Evolutionary conservation across 1,140 invertebrate species (phyloP).

Genomic region (Aphis gossypii): DNA sequence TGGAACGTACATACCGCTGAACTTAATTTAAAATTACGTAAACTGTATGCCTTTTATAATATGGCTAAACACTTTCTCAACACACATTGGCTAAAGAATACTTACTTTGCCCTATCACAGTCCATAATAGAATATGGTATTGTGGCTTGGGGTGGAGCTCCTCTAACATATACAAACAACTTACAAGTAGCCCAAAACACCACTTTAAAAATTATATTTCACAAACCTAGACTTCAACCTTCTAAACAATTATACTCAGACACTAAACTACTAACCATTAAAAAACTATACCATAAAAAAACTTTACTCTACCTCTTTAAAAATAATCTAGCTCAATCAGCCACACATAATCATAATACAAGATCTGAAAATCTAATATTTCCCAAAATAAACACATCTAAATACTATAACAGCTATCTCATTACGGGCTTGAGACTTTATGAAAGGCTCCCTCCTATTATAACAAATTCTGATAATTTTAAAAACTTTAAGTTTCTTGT

Average conservation of each 20-base stretch:
- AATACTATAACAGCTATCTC: too few species aligned
- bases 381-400: too few species aligned
- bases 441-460: too few species aligned
- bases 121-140: conserved; percentile 27
- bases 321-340: not conserved
- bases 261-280: not conserved
- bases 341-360: not conserved
- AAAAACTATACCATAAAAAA: not conserved
- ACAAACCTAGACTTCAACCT: not conserved
- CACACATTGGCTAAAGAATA: not conserved
- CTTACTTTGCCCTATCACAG: not conserved
- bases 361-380: too few species aligned
- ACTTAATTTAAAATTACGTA: conserved; percentile 22
- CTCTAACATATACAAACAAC: not conserved
- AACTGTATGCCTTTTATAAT: not conserved
- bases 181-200: not conserved
- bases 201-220: not conserved
- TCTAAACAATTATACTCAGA: not conserved
- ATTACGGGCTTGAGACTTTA: too few species aligned
- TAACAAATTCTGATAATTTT: not conserved
- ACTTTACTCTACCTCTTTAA: not conserved
- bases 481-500: not conserved
- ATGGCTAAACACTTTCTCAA: not conserved
- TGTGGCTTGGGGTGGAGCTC: conserved; percentile 4
- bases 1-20: not conserved